A percentile compares a stretch with the other conserved stretches of the same genome.
Conservation (phyloP, 1,140 invertebrate genomes). For the Bombus soroeensis region DNA sequence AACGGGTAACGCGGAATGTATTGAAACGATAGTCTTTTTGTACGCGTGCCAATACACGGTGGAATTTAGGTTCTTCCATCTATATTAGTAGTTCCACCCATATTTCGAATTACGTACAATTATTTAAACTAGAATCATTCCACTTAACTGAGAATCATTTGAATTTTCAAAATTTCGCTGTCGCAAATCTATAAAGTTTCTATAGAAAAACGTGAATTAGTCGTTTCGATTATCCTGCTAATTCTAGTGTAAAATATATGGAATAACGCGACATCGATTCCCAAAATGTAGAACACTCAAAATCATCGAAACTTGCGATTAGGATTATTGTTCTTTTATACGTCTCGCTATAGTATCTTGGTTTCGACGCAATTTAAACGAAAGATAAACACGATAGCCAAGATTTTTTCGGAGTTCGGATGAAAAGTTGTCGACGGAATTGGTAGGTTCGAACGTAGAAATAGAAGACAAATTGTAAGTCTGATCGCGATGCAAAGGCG, state of each 20-base stretch:
- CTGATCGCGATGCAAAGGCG: slow-evolving; percentile 16
- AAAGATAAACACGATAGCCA: too few relatives aligned
- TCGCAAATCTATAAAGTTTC: not conserved
- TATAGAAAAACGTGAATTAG: not conserved
- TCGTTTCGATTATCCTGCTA: not conserved
- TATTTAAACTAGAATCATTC: not conserved
- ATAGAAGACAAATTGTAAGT: slow-evolving; percentile 33
- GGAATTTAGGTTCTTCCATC: not conserved
- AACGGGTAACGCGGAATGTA: not conserved
- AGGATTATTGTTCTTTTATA: not conserved
- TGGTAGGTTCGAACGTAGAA: not conserved
- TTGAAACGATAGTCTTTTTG: not conserved
- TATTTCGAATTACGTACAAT: too few relatives aligned
- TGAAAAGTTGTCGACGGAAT: too few relatives aligned
- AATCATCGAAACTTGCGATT: not conserved
- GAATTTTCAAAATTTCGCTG: not conserved
- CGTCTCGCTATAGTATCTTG: not conserved
- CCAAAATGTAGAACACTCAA: too few relatives aligned
- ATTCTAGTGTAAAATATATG: too few relatives aligned
- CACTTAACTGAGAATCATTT: not conserved
- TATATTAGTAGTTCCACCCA: not conserved
- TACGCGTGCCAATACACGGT: not conserved
- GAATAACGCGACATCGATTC: not conserved
- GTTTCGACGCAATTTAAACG: too few relatives aligned
- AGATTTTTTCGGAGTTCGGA: too few relatives aligned